These are phyloP conservation scores for Echinops telfairi DNA, from an alignment of 2,113 vertebrate genomes.

Conservation along the genomic window DNA sequence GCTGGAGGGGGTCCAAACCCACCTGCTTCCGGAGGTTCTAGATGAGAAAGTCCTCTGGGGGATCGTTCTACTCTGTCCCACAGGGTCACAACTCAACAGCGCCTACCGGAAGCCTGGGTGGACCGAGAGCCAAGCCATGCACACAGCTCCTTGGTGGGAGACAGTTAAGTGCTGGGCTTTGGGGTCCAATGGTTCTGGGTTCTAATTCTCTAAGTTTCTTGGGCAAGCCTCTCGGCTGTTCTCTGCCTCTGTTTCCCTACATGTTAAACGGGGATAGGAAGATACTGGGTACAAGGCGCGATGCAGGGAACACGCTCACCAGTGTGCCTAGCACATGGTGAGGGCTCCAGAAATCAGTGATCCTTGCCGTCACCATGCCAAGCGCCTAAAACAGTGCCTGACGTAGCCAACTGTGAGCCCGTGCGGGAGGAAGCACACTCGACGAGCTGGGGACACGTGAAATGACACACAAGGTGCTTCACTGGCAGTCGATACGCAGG, in stretches of 20 bases:
- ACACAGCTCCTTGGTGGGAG: not conserved
- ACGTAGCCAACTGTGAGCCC: not conserved
- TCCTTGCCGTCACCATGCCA: not conserved
- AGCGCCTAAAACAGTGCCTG: not conserved
- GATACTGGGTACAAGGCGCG: not conserved
- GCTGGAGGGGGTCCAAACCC: not conserved
- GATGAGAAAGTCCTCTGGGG: not conserved
- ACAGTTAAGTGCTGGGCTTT: slow-evolving; percentile 9
- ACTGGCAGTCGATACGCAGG: not conserved
- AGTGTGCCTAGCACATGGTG: not conserved
- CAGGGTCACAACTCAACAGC: not conserved
- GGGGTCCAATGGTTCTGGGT: not conserved
- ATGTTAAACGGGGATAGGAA: not conserved
- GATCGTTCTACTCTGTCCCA: not conserved
- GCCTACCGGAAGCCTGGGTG: not conserved
- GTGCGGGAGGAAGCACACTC: not conserved
- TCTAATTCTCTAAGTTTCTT: slow-evolving; percentile 4
- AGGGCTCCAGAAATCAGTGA: not conserved
- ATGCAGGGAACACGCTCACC: not conserved
- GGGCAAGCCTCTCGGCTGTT: not conserved
- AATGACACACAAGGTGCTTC: not conserved
- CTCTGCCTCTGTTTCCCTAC: slow-evolving; percentile 31
- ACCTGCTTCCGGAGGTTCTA: not conserved
- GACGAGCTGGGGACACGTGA: not conserved
- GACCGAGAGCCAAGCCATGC: not conserved